Evolutionary conservation across 2,888 invertebrate species (phyloP).

Genomic region (Drosophila picticornis): DNA sequence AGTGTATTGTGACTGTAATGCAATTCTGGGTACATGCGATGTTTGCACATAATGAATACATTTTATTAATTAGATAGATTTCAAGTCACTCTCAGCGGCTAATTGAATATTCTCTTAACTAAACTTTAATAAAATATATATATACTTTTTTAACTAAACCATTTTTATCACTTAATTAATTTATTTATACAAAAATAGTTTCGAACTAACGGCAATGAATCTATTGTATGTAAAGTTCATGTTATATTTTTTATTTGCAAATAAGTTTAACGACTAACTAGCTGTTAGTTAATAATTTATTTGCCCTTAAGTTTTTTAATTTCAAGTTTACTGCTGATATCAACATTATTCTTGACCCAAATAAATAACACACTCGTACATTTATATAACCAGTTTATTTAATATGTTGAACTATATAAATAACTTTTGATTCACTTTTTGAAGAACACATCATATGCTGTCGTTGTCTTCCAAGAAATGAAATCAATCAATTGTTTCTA

Average conservation of each 20-base stretch:
- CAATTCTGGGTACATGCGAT: not conserved
- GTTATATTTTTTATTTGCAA: not conserved
- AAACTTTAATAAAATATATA: not conserved
- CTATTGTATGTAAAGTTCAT: not conserved
- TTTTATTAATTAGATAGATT: not conserved
- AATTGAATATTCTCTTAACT: not conserved
- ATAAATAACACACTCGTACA: not conserved
- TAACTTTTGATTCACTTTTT: not conserved
- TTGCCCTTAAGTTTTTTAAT: not conserved
- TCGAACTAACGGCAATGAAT: not conserved
- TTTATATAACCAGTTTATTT: not conserved
- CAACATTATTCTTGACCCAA: not conserved
- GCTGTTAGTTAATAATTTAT: not conserved
- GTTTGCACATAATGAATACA: not conserved
- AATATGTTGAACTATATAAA: not conserved
- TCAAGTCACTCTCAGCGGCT: not conserved
- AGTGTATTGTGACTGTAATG: constrained; percentile 1
- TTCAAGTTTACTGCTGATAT: not conserved
- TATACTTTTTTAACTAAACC: not conserved
- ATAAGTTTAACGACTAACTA: not conserved
- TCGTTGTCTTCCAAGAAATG: not conserved
- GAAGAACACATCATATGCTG: not conserved
- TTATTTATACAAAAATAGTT: not conserved
- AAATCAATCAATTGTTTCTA: constrained; percentile 25
- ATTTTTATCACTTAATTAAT: not conserved